Evolutionary conservation across 1,140 invertebrate genomes (phyloP).

Genomic region (Eriosoma lanigerum): DNA sequence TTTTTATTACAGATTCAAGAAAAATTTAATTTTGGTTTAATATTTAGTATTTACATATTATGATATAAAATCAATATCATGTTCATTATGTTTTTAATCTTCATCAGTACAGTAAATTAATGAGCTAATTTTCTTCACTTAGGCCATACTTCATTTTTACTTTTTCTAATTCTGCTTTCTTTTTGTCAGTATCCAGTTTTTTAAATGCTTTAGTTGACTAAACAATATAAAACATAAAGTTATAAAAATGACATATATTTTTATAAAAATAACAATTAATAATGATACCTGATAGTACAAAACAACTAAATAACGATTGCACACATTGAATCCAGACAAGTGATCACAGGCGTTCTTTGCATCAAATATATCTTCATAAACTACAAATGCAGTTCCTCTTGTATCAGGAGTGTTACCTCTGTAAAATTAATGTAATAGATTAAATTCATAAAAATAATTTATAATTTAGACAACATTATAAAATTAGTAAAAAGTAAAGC

Average conservation of each 20-base stretch:
- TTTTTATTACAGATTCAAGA: background rate
- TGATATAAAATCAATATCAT: background rate
- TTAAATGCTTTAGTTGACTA: conserved; percentile 94
- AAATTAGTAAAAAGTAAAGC: too few relatives aligned
- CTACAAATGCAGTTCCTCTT: conserved; percentile 97
- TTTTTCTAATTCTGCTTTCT: conserved; percentile 94
- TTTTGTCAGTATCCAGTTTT: conserved; percentile 94
- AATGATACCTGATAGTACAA: conserved; percentile 81
- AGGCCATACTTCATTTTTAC: conserved; percentile 92
- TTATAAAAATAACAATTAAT: conserved; percentile 2
- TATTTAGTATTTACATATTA: conserved; percentile 37
- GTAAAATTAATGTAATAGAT: conserved; percentile 57
- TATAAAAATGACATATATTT: background rate
- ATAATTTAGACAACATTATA: background rate
- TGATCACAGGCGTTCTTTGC: conserved; percentile 99
- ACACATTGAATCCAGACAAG: conserved; percentile 98
- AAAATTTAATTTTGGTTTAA: conserved; percentile 8
- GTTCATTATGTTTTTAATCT: background rate
- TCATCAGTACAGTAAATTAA: background rate
- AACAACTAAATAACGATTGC: conserved; percentile 96
- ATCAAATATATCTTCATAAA: conserved; percentile 99
- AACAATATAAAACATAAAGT: conserved; percentile 59
- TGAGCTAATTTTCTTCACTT: conserved; percentile 59
- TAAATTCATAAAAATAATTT: conserved; percentile 11
- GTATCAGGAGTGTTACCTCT: conserved; percentile 98